These are phyloP conservation scores for Scrobipalpa atriplicella DNA, from an alignment of 2,888 invertebrate genomes.

Conservation along the genomic window DNA sequence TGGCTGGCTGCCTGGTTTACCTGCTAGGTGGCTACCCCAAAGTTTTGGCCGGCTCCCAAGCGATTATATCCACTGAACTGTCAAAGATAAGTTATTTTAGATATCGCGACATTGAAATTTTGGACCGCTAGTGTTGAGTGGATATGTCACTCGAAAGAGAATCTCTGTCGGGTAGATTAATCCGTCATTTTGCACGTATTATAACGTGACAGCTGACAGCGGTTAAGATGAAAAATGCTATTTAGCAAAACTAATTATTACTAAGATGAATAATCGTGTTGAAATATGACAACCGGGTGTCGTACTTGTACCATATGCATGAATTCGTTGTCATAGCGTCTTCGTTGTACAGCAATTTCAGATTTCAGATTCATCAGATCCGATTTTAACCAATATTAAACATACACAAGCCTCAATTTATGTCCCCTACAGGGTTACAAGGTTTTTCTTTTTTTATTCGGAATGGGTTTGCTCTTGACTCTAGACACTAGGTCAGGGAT, in stretches of 20 bases:
- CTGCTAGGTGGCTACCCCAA: conserved; percentile 69
- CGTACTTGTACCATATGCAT: no score
- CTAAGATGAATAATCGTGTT: neutral
- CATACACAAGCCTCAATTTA: no score
- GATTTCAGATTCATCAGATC: no score
- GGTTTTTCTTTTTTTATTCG: no score
- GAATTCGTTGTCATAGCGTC: no score
- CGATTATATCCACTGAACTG: conserved; percentile 79
- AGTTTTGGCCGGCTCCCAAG: conserved; percentile 67
- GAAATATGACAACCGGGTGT: neutral
- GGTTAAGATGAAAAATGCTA: neutral
- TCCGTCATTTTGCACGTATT: conserved; percentile 42
- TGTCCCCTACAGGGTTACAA: no score
- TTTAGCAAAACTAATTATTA: conserved; percentile 7
- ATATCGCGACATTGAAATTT: conserved; percentile 75
- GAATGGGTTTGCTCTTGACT: no score
- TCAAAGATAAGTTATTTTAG: conserved; percentile 82
- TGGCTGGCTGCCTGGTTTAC: conserved; percentile 78
- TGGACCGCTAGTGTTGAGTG: conserved; percentile 51
- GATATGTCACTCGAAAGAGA: conserved; percentile 55
- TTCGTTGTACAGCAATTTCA: no score
- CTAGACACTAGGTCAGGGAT: no score
- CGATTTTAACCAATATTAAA: no score
- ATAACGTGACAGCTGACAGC: conserved; percentile 20
- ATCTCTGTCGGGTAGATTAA: conserved; percentile 50